phyloP scores from a whole-genome alignment of 2,113 vertebrate species.

The Candoia aspera region DNA sequence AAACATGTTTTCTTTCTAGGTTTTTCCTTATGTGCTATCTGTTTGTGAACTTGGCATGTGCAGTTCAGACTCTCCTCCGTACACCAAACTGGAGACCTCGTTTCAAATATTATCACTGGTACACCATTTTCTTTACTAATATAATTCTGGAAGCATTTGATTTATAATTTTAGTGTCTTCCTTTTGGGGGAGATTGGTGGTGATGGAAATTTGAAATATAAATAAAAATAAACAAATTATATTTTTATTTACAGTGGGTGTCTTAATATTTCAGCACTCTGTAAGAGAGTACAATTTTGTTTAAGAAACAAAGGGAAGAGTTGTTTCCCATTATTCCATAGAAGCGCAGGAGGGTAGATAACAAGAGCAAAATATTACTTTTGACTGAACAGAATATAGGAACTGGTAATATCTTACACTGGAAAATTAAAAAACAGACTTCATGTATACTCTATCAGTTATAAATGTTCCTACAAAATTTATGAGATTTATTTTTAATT shows the following conservation, averaged over 20 bases:
- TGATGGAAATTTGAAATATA: no score
- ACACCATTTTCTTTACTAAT: constrained; percentile 68
- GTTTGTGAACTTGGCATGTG: constrained; percentile 96
- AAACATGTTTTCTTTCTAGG: constrained; percentile 69
- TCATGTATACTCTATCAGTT: not conserved
- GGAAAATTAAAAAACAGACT: not conserved
- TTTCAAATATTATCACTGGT: constrained; percentile 97
- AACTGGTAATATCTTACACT: not conserved
- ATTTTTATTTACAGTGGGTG: not conserved
- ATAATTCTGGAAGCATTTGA: constrained; percentile 42
- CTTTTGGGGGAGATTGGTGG: no score
- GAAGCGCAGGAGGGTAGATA: not conserved
- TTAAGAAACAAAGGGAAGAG: not conserved
- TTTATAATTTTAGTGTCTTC: not conserved
- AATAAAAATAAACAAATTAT: no score
- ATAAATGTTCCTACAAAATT: not conserved
- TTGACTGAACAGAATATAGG: not conserved
- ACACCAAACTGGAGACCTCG: constrained; percentile 97
- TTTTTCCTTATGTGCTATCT: constrained; percentile 99
- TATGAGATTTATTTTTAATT: not conserved
- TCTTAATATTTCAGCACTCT: not conserved
- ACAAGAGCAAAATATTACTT: not conserved
- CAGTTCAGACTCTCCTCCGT: constrained; percentile 89
- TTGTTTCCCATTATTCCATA: not conserved
- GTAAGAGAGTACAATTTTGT: not conserved